A percentile compares a stretch with the other conserved stretches of the same genome.
Conservation (phyloP, 2,113 vertebrate species). For the Bucco capensis region DNA sequence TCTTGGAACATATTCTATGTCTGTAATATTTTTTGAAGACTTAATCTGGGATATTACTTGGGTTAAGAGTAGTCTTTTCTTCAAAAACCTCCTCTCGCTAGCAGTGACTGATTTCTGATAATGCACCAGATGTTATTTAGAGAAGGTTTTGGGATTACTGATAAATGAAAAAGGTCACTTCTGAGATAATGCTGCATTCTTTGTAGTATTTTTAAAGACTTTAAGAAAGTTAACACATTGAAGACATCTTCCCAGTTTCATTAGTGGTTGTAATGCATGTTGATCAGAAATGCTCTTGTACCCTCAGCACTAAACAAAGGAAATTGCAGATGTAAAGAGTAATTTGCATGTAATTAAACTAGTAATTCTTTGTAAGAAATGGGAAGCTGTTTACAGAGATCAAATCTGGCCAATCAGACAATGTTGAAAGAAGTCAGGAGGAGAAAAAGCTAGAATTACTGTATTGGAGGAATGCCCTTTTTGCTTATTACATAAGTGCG, state of each 20-base stretch:
- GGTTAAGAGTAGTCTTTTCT: neutral
- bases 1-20: neutral
- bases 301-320: neutral
- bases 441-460: too few species aligned
- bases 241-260: neutral
- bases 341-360: neutral
- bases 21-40: neutral
- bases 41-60: neutral
- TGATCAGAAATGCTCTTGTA: neutral
- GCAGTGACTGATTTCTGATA: neutral
- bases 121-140: neutral
- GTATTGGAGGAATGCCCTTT: too few species aligned
- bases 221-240: neutral
- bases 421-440: too few species aligned
- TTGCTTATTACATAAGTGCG: too few species aligned
- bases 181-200: neutral
- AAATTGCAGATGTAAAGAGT: neutral
- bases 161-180: neutral
- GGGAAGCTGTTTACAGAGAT: neutral
- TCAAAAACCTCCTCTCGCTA: neutral
- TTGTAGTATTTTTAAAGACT: neutral
- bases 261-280: neutral
- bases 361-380: neutral
- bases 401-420: neutral
- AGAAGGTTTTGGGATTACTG: neutral